A percentile compares a stretch with the other conserved stretches of the same genome.
These are phyloP conservation scores for Calephelis nemesis DNA, from an alignment of 1,140 invertebrate genomes.

Conservation along the genomic window DNA sequence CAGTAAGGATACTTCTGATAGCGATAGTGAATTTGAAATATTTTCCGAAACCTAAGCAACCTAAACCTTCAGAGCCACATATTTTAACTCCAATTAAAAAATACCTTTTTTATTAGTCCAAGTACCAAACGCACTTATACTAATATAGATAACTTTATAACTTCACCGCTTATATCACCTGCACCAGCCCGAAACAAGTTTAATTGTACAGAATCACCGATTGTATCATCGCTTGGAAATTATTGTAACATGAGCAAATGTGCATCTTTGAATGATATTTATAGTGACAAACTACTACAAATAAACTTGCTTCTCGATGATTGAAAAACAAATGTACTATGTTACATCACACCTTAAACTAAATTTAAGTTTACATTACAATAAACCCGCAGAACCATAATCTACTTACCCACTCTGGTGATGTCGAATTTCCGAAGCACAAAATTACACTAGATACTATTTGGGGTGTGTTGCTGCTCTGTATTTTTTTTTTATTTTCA, in stretches of 20 bases:
- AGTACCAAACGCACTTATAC: constrained; percentile 2
- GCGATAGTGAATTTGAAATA: constrained; percentile 15
- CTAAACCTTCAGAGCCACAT: constrained; percentile 1
- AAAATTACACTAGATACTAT: too few relatives aligned
- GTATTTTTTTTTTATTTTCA: too few relatives aligned
- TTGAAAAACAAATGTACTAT: neutral
- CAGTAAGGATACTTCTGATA: neutral
- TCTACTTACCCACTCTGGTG: too few relatives aligned
- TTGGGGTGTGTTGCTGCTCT: too few relatives aligned
- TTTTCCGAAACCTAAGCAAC: constrained; percentile 1
- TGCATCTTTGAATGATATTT: constrained; percentile 17
- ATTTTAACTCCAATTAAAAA: constrained; percentile 6
- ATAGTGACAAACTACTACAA: constrained; percentile 1
- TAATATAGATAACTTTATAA: neutral
- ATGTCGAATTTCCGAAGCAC: too few relatives aligned
- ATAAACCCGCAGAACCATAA: too few relatives aligned
- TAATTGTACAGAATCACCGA: neutral
- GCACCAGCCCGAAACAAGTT: neutral
- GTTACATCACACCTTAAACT: too few relatives aligned
- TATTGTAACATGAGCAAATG: constrained; percentile 2
- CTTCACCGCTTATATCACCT: neutral
- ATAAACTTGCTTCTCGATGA: constrained; percentile 10
- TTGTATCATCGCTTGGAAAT: neutral
- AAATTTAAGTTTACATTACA: too few relatives aligned
- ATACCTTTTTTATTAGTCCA: neutral